Evolutionary conservation across 2,888 invertebrate genomes (phyloP).

Genomic region (Latrodectus hesperus): DNA sequence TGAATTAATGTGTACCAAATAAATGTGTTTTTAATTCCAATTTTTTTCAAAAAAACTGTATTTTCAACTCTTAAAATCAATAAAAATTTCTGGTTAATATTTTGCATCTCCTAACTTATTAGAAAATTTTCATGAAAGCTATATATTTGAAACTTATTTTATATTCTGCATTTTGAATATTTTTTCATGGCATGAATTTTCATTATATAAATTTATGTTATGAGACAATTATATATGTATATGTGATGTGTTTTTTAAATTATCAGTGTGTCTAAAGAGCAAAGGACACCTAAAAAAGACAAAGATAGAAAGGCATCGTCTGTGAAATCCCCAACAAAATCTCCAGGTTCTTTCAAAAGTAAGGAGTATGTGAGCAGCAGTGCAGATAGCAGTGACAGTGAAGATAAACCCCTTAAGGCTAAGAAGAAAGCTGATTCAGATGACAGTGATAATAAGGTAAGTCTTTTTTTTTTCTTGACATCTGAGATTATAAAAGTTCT

Average conservation of each 20-base stretch:
- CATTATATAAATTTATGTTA: neutral
- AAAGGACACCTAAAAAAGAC: constrained; percentile 52
- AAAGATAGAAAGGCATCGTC: constrained; percentile 71
- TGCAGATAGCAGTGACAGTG: constrained; percentile 77
- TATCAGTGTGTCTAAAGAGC: constrained; percentile 1
- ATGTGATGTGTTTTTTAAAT: neutral
- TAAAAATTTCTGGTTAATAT: too few relatives aligned
- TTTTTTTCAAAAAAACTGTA: too few relatives aligned
- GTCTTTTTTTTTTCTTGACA: neutral
- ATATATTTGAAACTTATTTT: too few relatives aligned
- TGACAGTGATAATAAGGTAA: constrained; percentile 54
- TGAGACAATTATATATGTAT: neutral
- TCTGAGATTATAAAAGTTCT: neutral
- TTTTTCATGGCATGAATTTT: neutral
- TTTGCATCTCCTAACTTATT: too few relatives aligned
- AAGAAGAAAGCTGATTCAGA: constrained; percentile 40
- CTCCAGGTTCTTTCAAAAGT: constrained; percentile 85
- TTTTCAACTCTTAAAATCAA: too few relatives aligned
- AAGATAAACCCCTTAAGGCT: constrained; percentile 43
- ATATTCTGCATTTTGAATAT: neutral
- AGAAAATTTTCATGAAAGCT: too few relatives aligned
- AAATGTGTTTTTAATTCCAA: too few relatives aligned
- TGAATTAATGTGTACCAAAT: too few relatives aligned
- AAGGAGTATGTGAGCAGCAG: constrained; percentile 92
- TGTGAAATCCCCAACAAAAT: constrained; percentile 76